phyloP scores from a whole-genome alignment of 2,888 invertebrate species.

The Melinaea menophilus region DNA sequence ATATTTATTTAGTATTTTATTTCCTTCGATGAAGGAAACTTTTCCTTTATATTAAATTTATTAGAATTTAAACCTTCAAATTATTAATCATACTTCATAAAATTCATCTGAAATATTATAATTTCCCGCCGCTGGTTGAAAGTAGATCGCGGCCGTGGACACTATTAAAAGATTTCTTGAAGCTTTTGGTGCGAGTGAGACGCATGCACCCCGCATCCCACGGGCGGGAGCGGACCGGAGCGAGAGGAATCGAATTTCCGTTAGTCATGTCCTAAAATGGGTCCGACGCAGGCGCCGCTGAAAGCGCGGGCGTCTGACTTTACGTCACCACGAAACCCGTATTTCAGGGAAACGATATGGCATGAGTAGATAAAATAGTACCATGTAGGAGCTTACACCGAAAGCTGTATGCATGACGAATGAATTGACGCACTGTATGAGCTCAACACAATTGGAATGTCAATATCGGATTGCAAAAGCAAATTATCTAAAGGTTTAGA shows the following conservation, averaged over 20 bases:
- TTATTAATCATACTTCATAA: slow-evolving; percentile 35
- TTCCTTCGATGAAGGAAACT: too few relatives aligned
- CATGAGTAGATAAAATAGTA: slow-evolving; percentile 48
- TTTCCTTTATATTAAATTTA: too few relatives aligned
- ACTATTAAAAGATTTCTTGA: slow-evolving; percentile 79
- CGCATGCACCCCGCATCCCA: slow-evolving; percentile 57
- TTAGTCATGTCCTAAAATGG: slow-evolving; percentile 86
- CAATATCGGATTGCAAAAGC: slow-evolving; percentile 67
- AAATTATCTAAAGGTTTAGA: too few relatives aligned
- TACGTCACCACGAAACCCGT: slow-evolving; percentile 74
- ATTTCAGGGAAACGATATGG: slow-evolving; percentile 71
- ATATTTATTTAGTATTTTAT: too few relatives aligned
- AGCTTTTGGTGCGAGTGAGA: slow-evolving; percentile 76
- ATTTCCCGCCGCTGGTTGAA: slow-evolving; percentile 75
- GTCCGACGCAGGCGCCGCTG: slow-evolving; percentile 79
- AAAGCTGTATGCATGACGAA: slow-evolving; percentile 56
- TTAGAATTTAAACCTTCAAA: too few relatives aligned
- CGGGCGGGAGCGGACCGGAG: slow-evolving; percentile 72
- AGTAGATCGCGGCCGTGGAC: slow-evolving; percentile 79
- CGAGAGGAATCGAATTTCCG: slow-evolving; percentile 81
- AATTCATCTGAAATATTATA: slow-evolving; percentile 52
- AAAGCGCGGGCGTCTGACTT: slow-evolving; percentile 76
- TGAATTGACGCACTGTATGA: slow-evolving; percentile 63
- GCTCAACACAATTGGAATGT: slow-evolving; percentile 62
- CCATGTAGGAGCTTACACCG: slow-evolving; percentile 45